Conservation (phyloP, 2,113 vertebrate species). For the Bungarus multicinctus region DNA sequence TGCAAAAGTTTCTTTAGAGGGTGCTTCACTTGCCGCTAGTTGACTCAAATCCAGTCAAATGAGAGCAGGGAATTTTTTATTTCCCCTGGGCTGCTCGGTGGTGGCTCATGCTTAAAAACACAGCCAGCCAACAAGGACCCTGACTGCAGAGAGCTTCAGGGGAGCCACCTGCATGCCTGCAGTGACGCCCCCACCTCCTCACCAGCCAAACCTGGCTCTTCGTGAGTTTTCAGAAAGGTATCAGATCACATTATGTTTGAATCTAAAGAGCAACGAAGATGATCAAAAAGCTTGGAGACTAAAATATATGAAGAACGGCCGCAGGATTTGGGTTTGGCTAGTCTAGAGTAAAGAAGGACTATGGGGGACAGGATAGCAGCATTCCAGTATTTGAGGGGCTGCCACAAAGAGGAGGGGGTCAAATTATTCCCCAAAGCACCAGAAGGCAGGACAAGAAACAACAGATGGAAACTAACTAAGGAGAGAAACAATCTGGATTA, state of each 20-base stretch:
- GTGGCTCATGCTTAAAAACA: not conserved
- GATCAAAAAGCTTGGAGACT: too few relatives aligned
- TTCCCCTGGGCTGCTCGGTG: rapidly evolving
- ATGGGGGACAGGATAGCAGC: rapidly evolving
- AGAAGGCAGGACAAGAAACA: not conserved
- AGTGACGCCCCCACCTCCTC: too few relatives aligned
- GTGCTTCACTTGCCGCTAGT: rapidly evolving
- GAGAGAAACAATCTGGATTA: not conserved
- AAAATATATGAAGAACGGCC: too few relatives aligned
- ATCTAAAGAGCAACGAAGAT: too few relatives aligned
- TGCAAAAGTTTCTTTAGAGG: not conserved
- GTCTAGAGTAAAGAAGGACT: not conserved
- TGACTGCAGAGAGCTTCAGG: not conserved
- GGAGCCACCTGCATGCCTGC: not conserved
- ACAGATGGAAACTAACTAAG: not conserved
- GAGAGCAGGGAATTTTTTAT: not conserved
- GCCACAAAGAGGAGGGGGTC: not conserved
- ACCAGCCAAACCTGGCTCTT: not conserved
- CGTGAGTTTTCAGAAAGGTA: not conserved
- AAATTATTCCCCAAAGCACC: not conserved
- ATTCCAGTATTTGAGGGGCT: not conserved
- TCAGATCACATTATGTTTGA: not conserved
- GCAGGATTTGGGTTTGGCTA: too few relatives aligned
- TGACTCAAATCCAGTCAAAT: not conserved
- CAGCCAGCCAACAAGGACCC: too few relatives aligned